A percentile compares a stretch with the other conserved stretches of the same genome.
These are phyloP conservation scores for Fulica atra DNA, from an alignment of 2,113 vertebrate species.

Conservation along the genomic window DNA sequence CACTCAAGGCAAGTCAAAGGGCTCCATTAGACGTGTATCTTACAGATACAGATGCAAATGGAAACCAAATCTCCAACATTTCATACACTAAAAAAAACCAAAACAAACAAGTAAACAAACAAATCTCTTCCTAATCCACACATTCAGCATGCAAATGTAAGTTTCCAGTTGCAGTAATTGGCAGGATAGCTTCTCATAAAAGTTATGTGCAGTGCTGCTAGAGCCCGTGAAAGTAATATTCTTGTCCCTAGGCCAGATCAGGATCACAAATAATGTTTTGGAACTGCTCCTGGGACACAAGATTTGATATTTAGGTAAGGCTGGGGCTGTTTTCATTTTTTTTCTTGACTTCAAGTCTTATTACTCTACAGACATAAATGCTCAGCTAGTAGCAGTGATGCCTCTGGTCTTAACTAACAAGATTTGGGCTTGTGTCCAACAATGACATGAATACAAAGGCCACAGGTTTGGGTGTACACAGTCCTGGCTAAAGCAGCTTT, in stretches of 20 bases:
- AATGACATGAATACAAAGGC: not conserved
- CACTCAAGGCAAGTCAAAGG: not conserved
- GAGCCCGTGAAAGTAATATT: constrained; percentile 58
- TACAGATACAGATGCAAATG: not conserved
- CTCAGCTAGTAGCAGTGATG: constrained; percentile 26
- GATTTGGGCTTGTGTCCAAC: not conserved
- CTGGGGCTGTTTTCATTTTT: constrained; percentile 51
- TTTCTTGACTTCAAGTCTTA: constrained; percentile 39
- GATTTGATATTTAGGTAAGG: constrained; percentile 60
- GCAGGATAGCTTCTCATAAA: constrained; percentile 54
- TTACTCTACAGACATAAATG: constrained; percentile 43
- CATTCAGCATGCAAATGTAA: not conserved
- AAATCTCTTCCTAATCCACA: not conserved
- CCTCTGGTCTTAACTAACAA: not conserved
- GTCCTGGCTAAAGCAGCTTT: not conserved
- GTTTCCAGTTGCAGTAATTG: constrained; percentile 64
- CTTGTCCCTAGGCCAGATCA: constrained; percentile 61
- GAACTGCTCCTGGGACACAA: constrained; percentile 42
- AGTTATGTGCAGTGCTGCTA: constrained; percentile 30
- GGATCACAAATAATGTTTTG: constrained; percentile 61
- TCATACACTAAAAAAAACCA: not conserved
- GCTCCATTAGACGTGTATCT: not conserved
- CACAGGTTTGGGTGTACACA: not conserved
- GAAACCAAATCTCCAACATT: not conserved
- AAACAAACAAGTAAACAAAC: not conserved